A percentile compares a stretch with the other conserved stretches of the same genome.
phyloP scores from a whole-genome alignment of 1,140 invertebrate species.

The Pseudobourletiella spinata region DNA sequence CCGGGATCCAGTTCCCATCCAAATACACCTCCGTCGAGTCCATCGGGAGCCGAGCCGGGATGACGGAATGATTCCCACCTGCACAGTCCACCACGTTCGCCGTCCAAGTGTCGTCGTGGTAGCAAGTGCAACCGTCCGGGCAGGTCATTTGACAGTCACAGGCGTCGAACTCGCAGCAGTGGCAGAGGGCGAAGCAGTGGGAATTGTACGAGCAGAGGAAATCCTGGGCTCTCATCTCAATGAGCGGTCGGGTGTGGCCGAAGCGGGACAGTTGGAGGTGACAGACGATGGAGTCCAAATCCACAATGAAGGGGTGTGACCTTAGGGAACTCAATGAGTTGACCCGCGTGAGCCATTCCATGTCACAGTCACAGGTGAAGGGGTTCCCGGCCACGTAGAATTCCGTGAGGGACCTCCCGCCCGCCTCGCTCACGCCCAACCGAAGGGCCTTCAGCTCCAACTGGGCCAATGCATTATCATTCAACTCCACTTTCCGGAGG shows the following conservation, averaged over 20 bases:
- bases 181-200: constrained; percentile 85
- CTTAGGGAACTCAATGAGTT: constrained; percentile 60
- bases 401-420: constrained; percentile 58
- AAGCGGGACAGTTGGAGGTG: constrained; percentile 40
- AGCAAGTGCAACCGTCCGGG: constrained; percentile 81
- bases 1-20: constrained; percentile 76
- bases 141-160: constrained; percentile 94
- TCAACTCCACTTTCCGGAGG: constrained; percentile 75
- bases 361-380: constrained; percentile 82
- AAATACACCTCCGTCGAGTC: constrained; percentile 85
- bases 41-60: constrained; percentile 81
- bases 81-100: constrained; percentile 88
- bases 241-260: background rate
- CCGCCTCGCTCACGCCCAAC: constrained; percentile 41
- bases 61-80: constrained; percentile 59
- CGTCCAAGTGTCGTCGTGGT: constrained; percentile 84
- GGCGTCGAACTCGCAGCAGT: constrained; percentile 88
- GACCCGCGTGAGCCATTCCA: constrained; percentile 84
- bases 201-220: constrained; percentile 60
- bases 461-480: constrained; percentile 71
- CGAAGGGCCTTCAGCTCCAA: constrained; percentile 69
- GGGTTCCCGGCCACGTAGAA: constrained; percentile 83
- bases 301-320: constrained; percentile 75
- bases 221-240: constrained; percentile 18
- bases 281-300: constrained; percentile 75